These are phyloP conservation scores for Cottus gobio DNA, from an alignment of 2,113 vertebrate species.

Conservation along the genomic window DNA sequence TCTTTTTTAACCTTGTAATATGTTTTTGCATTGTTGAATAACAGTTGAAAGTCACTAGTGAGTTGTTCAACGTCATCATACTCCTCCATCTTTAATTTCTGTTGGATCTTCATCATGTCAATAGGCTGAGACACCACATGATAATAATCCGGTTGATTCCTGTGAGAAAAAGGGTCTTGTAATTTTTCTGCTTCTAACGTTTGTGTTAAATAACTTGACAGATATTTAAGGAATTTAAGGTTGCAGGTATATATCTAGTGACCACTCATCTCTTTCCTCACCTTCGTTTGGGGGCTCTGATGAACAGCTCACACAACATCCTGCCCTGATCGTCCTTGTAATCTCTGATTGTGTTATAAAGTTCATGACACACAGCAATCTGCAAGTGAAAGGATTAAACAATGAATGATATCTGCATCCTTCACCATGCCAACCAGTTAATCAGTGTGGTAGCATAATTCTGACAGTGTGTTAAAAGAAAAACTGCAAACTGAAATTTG, in stretches of 20 bases:
- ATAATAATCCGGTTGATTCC: slow-evolving; percentile 99
- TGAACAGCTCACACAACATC: slow-evolving; percentile 97
- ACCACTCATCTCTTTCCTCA: slow-evolving; percentile 53
- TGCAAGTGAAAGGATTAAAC: slow-evolving; percentile 66
- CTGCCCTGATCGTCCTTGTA: slow-evolving; percentile 98
- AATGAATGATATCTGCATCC: slow-evolving; percentile 15
- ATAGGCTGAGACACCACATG: slow-evolving; percentile 98
- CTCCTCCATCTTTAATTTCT: slow-evolving; percentile 99
- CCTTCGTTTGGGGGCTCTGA: slow-evolving; percentile 97
- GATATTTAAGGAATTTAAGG: not conserved
- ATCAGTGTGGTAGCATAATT: slow-evolving; percentile 4
- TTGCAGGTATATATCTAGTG: not conserved
- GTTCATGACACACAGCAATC: slow-evolving; percentile 98
- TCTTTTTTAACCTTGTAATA: slow-evolving; percentile 92
- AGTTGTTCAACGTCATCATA: slow-evolving; percentile 97
- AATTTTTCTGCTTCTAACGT: not conserved
- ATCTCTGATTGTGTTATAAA: slow-evolving; percentile 97
- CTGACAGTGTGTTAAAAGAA: slow-evolving; percentile 11
- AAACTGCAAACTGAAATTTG: slow-evolving; percentile 56
- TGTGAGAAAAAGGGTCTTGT: slow-evolving; percentile 54
- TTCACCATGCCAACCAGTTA: not conserved
- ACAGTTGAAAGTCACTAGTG: slow-evolving; percentile 94
- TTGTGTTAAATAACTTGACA: not conserved
- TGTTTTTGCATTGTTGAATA: slow-evolving; percentile 96
- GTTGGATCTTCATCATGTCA: slow-evolving; percentile 99